A percentile compares a stretch with the other conserved stretches of the same genome.
Conservation (phyloP, 2,113 vertebrate species). For the Edolisoma coerulescens region DNA sequence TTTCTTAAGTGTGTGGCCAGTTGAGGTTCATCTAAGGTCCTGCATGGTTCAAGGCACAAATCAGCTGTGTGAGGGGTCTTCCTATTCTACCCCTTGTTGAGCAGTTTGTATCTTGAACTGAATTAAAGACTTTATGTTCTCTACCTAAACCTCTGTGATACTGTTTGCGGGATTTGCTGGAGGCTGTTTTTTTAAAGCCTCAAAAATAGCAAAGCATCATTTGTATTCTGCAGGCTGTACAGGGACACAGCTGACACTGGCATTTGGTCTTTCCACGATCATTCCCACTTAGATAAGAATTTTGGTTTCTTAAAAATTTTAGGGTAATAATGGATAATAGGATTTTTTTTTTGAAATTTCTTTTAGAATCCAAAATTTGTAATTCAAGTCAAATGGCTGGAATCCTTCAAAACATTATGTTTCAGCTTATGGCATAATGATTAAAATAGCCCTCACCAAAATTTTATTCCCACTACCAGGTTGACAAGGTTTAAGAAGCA, state of each 20-base stretch:
- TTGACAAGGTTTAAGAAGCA: neutral
- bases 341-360: neutral
- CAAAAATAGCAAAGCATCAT: neutral
- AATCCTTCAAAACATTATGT: neutral
- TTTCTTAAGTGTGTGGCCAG: neutral
- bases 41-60: neutral
- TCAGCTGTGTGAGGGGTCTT: neutral
- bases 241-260: neutral
- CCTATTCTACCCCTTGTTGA: neutral
- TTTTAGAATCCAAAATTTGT: neutral
- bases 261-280: neutral
- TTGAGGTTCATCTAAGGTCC: neutral
- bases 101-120: neutral
- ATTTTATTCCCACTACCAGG: neutral
- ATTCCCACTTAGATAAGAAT: neutral
- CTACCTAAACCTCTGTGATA: neutral
- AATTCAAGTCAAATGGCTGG: neutral
- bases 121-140: neutral
- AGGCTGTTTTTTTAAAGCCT: neutral
- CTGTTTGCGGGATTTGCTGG: neutral
- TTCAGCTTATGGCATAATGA: neutral
- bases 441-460: neutral
- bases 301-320: rapidly evolving
- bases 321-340: neutral
- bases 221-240: neutral